Evolutionary conservation across 2,113 vertebrate genomes (phyloP), one percentile per base, ranked within the genome.

Genomic region (Melanotaenia duboulayi): DNA sequence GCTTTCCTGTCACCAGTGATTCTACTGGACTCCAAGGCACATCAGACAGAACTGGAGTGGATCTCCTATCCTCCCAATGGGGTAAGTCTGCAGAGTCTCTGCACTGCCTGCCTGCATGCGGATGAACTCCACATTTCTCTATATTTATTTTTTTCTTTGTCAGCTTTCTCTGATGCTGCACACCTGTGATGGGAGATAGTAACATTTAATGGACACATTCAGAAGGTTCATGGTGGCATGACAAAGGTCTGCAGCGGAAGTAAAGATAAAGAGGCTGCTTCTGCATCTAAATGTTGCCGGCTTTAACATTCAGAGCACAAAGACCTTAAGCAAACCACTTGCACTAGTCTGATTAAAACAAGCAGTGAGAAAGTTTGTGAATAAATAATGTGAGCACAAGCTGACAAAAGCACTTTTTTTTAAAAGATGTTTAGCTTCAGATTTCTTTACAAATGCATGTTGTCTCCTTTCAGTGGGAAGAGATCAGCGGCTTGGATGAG

Each of bases 11-110:
- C 93, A 92, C 86, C 87, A 99, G 98, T 99, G 94, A 95, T 96
- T 92, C 94, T 99, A 86, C 91, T 99, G 95, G 97, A 99, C 93
- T 98, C 98, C 86, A 99, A 98, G 96, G 97, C 97, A 94, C 97
- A 98, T 94, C 98, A 99, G 92, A 99, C 98, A 90, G 97, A 99
- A 65, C 90, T 98, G 92, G 97, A 99, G 94, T 99, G 98, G 98
- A 97, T 99, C 94, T 98, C 98, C 68, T 98, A 96, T 94, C 98
- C 98, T 92, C 95, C 97, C 81, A 97, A 95, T 90, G 98, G 98
- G 95, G 98, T 99, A 95, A 94, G 97, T 83, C 75, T 73, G 70
- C 69, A 67, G 11, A 63, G 66, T 50, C 42, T 67, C 65, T 50
- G 57, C 56, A 59, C 44, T 11, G 32, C 32, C 28, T 28, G 6